Evolutionary conservation across 2,888 invertebrate species (phyloP), one percentile per base, ranked within the genome.

Genomic region (Drosophila putrida): DNA sequence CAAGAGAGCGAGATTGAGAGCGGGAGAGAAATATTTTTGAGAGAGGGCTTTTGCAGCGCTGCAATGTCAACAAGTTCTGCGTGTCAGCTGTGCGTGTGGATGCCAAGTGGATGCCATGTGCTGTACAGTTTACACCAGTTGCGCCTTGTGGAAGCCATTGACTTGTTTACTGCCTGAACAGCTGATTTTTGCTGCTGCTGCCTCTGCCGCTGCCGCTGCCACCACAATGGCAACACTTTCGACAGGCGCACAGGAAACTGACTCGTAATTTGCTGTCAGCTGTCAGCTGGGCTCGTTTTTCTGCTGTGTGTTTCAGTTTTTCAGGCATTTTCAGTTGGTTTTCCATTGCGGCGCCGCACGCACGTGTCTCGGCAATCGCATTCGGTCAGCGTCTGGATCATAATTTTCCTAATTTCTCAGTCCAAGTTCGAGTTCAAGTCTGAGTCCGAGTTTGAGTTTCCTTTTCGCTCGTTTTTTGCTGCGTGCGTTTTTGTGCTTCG

Each of bases 341-440:
- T 80, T 84, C 61, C 63, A 88, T 87, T 76, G 75, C 80, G 82
- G 88, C 64, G 80, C 63, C 74, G 89, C 78, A 82, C 80, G 82
- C 88, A 86, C 89, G 85, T 87, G 71, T 76, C 75, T 65, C 88
- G 83, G 72, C 68, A 71, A 54, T 47, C 55, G 72, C 59, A 20
- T 44, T 38, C 71, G 54, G 27, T 53, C 60, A 54, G 11, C 33
- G 33, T 36, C 60, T 62, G 61, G 62, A 53, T 75, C 46, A 50
- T 15, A 51, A 51, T 51, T 31, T 31, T 55, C 36, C 50, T 55
- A n/a, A n/a, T 36, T 33, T 35, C 15, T 44, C 41, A 20, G 15
- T 43, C 20, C 20, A 20, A 20, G 20, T 3, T 20, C 20, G 2
- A n/a, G 43, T 13, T 46, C 43, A 33, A 15, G 53, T 38, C 33